Evolutionary conservation across 2,797 vertebrate genomes (phyloP).

Genomic region (Rhynchotus rufescens): DNA sequence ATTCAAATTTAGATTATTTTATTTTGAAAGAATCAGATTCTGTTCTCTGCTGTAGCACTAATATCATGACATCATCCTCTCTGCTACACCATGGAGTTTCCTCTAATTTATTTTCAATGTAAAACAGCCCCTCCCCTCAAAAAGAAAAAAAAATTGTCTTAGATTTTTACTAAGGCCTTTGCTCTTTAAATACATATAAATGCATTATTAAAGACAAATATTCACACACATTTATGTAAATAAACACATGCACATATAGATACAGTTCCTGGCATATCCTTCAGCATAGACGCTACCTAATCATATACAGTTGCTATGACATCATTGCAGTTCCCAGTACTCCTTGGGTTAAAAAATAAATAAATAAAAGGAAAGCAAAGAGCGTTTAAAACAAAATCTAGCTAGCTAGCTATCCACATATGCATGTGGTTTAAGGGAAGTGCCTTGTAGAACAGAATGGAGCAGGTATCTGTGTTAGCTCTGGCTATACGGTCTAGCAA

Average conservation of each 20-base stretch:
- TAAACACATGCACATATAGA: not conserved
- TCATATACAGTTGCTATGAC: constrained; percentile 69
- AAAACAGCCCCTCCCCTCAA: not conserved
- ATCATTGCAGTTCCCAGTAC: constrained; percentile 57
- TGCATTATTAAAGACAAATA: not conserved
- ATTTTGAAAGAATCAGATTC: constrained; percentile 17
- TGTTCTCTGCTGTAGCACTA: constrained; percentile 23
- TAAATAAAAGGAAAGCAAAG: not conserved
- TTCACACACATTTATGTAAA: not conserved
- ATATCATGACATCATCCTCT: constrained; percentile 45
- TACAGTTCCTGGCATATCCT: constrained; percentile 59
- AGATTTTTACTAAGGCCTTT: not conserved
- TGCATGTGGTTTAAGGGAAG: not conserved
- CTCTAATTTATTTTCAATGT: constrained; percentile 30
- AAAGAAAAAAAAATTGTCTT: not conserved
- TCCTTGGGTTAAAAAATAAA: not conserved
- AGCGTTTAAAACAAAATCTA: constrained; percentile 1
- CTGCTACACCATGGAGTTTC: not conserved
- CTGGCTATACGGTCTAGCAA: not conserved
- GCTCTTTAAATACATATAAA: not conserved
- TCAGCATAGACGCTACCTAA: constrained; percentile 44
- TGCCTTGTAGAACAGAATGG: not conserved
- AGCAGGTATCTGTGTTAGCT: not conserved
- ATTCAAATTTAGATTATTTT: constrained; percentile 35
- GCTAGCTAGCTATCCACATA: not conserved